A percentile compares a stretch with the other conserved stretches of the same genome.
Conservation (phyloP, 2,888 invertebrate species). For the Orthonevra nobilis region DNA sequence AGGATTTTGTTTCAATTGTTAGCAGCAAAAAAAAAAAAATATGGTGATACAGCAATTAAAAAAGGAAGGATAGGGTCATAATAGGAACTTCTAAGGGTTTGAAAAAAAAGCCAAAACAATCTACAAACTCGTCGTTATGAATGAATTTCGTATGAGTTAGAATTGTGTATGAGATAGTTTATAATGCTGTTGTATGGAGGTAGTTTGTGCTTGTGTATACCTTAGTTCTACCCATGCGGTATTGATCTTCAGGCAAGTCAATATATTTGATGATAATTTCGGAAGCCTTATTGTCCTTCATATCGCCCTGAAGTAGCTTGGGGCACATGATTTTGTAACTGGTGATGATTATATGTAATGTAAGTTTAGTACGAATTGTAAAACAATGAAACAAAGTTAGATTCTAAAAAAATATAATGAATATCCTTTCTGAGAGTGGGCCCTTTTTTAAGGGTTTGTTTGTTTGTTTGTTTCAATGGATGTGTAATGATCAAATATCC, state of each 20-base stretch:
- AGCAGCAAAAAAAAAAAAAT: too few species aligned
- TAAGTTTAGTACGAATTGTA: slow-evolving; percentile 45
- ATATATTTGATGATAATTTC: slow-evolving; percentile 90
- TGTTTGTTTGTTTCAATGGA: slow-evolving; percentile 7
- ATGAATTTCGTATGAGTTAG: slow-evolving; percentile 46
- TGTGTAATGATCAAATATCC: slow-evolving; percentile 32
- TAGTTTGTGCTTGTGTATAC: slow-evolving; percentile 83
- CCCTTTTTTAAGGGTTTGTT: slow-evolving; percentile 10
- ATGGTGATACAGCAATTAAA: too few species aligned
- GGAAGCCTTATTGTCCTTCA: slow-evolving; percentile 85
- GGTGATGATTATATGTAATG: too few species aligned
- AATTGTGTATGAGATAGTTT: slow-evolving; percentile 4
- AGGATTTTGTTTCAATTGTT: background rate
- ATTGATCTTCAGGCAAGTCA: slow-evolving; percentile 95
- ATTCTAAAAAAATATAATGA: slow-evolving; percentile 1
- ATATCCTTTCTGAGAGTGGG: slow-evolving; percentile 15
- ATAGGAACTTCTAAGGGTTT: background rate
- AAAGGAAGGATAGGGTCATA: background rate
- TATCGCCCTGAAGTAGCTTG: slow-evolving; percentile 83
- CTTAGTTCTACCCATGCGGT: slow-evolving; percentile 97
- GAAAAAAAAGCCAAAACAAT: too few species aligned
- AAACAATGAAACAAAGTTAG: slow-evolving; percentile 13
- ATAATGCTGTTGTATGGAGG: slow-evolving; percentile 18
- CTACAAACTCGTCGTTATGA: too few species aligned
- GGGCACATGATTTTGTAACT: slow-evolving; percentile 99